Evolutionary conservation across 30 jellyfish, hydroid and myxozoan genomes (phyloP), one percentile per base, ranked within the genome.

Genomic region (Aurelia sp.): DNA sequence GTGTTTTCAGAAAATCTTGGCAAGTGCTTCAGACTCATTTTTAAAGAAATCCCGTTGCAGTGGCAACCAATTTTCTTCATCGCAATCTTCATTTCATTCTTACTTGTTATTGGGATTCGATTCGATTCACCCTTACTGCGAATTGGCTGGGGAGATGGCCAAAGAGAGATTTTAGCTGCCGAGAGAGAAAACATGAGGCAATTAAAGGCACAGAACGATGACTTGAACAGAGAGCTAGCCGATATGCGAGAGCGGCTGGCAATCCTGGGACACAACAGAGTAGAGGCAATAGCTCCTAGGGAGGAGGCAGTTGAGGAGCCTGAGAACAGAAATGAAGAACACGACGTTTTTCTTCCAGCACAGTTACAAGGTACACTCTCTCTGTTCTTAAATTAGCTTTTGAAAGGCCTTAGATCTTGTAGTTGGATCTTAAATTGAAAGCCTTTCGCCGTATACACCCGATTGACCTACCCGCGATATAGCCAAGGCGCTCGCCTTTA

Each of bases 41-140:
- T 91, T 79, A 84, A 84, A 50, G 97, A 91, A 40, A 64, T 91
- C 3, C 97, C 97, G 13, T 64, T 84, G 2, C 97, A 91, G 50
- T 91, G 96, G 96, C 97, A 91, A 58, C 96, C 92, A 18, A 2
- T 84, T 47, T 71, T 91, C n/a, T 84, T 91, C 44, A 60, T 84
- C 40, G 86, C 86, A 13, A 10, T 70, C 17, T 27, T 71, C 44
- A 69, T 91, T 16, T 16, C 51, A 18, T 24, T 91, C 21, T 35
- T 91, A 2, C 27, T 85, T 50, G 31, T 13, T 38, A 41, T 76
- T 19, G 97, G 97, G 22, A 58, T 91, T 51, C 93, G 85, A 68
- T 70, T 91, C 27, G 62, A 80, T 52, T 57, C 92, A 7, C 97
- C 97, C 13, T 31, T 90, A 12, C 19, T 90, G 44, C 47, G 91